Percentiles rank a stretch among this genome's conserved stretches.
These are phyloP conservation scores for Apocrypta bakeri DNA, from an alignment of 1,140 invertebrate genomes.

Conservation along the genomic window DNA sequence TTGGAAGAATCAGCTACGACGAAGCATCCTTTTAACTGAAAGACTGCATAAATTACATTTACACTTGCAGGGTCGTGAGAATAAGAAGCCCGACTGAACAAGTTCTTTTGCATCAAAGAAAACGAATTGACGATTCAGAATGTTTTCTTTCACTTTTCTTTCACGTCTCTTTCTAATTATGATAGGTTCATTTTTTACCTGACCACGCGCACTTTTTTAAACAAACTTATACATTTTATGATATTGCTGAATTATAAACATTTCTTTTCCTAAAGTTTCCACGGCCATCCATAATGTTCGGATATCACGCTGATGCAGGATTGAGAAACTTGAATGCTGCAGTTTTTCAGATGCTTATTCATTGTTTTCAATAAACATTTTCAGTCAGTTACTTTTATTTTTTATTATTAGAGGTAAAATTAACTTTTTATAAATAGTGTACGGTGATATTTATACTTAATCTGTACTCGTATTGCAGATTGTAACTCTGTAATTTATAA, in stretches of 20 bases:
- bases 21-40: conserved; percentile 17
- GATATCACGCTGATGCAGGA: no score
- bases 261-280: background rate
- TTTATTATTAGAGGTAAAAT: no score
- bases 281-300: background rate
- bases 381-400: no score
- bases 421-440: no score
- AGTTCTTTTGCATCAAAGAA: conserved; percentile 16
- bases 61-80: conserved; percentile 17
- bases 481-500: no score
- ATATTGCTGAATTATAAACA: background rate
- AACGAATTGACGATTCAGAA: conserved; percentile 25
- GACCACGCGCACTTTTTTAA: background rate
- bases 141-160: conserved; percentile 38
- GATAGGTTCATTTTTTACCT: background rate
- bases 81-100: conserved; percentile 12
- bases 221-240: background rate
- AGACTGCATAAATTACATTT: conserved; percentile 7
- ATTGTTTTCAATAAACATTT: no score
- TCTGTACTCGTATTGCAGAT: no score
- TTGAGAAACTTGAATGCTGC: no score
- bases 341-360: no score
- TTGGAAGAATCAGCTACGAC: background rate
- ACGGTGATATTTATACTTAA: no score
- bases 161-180: background rate